Evolutionary conservation across 92 coral and sea anemone genomes (phyloP), one percentile per base, ranked within the genome.

Genomic region (Phenganax marumi): DNA sequence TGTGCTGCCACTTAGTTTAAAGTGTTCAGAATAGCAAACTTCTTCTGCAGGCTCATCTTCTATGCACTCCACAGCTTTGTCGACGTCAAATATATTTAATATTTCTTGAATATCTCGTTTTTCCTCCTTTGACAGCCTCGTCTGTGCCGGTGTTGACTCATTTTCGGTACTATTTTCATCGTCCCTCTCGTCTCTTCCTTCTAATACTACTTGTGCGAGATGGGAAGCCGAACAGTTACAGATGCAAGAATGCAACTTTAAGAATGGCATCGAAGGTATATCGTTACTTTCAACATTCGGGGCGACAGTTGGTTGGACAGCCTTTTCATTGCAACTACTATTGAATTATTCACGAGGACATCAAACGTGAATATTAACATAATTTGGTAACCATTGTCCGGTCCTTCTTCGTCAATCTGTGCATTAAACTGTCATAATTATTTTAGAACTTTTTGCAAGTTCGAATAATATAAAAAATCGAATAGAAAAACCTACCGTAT

Each of bases 341-440:
- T 66, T 66, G 73, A 66, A 66, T 14, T 66, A 66, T 66, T 66
- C 50, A 66, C 73, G 23, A 66, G 73, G 23, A 66, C 73, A 66
- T 66, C 21, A 43, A 66, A 66, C 73, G 4, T 66, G 46, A 66
- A 66, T 3, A 66, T 66, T 66, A 66, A 3, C 73, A 66, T 66
- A 66, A 66, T 66, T 66, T 66, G 26, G 23, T 23, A 66, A 23
- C 14, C 73, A n/a, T 66, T 66, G 33, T 66, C 73, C 23, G 73
- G 47, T 14, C 73, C 47, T 3, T 56, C 8, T 3, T 66, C 73
- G 14, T 66, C 73, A 66, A 66, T 66, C 73, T 66, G 23, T 3
- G 23, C 46, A 66, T n/a, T 6, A 66, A 66, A 39, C 43, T 3
- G 3, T 3, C 60, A 54, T 17, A 54, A 54, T 54, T 54, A 10